Conservation (phyloP, 2,888 invertebrate genomes). For the Coecobrya sp. region DNA sequence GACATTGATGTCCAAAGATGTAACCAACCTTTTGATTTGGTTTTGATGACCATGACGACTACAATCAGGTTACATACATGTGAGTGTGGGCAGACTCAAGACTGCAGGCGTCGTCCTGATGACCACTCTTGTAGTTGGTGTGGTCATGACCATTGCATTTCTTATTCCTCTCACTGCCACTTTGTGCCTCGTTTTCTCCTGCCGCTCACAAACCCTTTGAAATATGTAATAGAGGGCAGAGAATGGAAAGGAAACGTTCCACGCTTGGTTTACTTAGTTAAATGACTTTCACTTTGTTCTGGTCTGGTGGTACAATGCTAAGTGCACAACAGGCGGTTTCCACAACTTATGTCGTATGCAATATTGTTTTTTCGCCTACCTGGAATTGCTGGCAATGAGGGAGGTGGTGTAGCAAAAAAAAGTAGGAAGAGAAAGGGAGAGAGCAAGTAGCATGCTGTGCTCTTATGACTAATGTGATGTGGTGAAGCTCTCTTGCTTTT, state of each 20-base stretch:
- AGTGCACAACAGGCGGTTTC: constrained; percentile 68
- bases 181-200: neutral
- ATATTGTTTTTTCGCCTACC: neutral
- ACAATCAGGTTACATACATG: too few species aligned
- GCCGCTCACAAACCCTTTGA: neutral
- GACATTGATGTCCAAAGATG: too few species aligned
- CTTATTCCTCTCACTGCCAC: neutral
- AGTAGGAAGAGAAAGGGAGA: constrained; percentile 6
- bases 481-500: constrained; percentile 5
- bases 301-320: constrained; percentile 42
- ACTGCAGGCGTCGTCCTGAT: too few species aligned
- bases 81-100: too few species aligned
- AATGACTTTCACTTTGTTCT: constrained; percentile 61
- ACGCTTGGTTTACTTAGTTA: constrained; percentile 49
- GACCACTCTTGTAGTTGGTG: too few species aligned
- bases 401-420: neutral
- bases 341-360: constrained; percentile 7
- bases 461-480: constrained; percentile 19
- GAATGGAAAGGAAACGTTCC: constrained; percentile 46
- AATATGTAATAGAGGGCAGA: neutral
- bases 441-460: constrained; percentile 52
- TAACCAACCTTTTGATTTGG: too few species aligned
- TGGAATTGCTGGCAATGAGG: neutral
- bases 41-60: too few species aligned
- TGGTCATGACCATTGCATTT: neutral